These are phyloP conservation scores for Lacerta bilineata DNA, from an alignment of 2,797 vertebrate genomes.

Conservation along the genomic window DNA sequence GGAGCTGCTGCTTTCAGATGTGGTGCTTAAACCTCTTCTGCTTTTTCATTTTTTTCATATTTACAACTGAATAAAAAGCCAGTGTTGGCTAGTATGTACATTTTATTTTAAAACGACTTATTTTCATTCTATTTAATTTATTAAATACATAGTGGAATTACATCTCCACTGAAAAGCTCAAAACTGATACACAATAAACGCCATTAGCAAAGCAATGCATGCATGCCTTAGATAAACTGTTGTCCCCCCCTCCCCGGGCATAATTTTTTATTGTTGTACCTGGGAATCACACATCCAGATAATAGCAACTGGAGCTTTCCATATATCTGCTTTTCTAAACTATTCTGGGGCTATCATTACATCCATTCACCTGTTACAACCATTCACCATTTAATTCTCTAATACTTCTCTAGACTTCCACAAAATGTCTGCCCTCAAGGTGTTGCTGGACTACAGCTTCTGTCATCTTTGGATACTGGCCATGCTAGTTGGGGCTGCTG, in stretches of 20 bases:
- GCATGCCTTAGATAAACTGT: not conserved
- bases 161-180: not conserved
- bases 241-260: not conserved
- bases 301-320: not conserved
- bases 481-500: too few species aligned
- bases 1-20: not conserved
- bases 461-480: too few species aligned
- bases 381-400: not conserved
- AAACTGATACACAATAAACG: not conserved
- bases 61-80: not conserved
- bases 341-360: not conserved
- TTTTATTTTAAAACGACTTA: too few species aligned
- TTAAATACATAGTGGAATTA: not conserved
- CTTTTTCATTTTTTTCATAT: not conserved
- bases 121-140: not conserved
- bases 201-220: not conserved
- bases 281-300: too few species aligned
- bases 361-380: not conserved
- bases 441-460: too few species aligned
- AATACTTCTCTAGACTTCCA: not conserved
- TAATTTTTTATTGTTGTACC: too few species aligned
- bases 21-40: not conserved
- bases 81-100: not conserved
- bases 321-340: not conserved
- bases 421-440: too few species aligned